Evolutionary conservation across 1,140 invertebrate species (phyloP).

Genomic region (Tetramorium simillimum): DNA sequence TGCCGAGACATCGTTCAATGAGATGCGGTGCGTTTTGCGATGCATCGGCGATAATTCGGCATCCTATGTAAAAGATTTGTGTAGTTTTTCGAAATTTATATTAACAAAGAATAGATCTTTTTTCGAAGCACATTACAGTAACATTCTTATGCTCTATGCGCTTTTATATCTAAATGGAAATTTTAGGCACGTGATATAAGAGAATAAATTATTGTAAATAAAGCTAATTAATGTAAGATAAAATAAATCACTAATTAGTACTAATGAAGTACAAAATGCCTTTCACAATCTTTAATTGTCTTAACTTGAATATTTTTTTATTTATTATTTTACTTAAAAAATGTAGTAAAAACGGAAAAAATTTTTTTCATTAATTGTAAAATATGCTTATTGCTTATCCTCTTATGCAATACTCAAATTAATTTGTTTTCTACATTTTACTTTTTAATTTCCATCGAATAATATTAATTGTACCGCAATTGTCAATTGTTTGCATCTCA

Average conservation of each 20-base stretch:
- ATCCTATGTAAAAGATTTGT: not conserved
- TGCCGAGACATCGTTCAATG: conserved; percentile 5
- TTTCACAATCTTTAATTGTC: not conserved
- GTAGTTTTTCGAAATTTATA: not conserved
- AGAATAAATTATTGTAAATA: not conserved
- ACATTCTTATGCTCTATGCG: too few species aligned
- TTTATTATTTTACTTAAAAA: conserved; percentile 22
- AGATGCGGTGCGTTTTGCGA: not conserved
- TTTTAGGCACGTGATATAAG: not conserved
- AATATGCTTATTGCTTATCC: not conserved
- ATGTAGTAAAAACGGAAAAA: not conserved
- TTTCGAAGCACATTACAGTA: not conserved
- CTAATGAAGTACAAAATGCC: not conserved
- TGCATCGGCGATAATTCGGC: not conserved
- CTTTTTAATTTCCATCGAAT: not conserved
- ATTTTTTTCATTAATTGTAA: not conserved
- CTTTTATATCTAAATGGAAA: not conserved
- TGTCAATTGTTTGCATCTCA: not conserved
- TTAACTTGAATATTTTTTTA: conserved; percentile 1
- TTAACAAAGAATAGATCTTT: not conserved
- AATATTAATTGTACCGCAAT: not conserved
- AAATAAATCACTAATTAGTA: not conserved
- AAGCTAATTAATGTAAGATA: not conserved
- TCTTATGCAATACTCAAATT: not conserved
- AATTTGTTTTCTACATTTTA: not conserved